Evolutionary conservation across 2,888 invertebrate species (phyloP).

Genomic region (Drosophila lutescens): DNA sequence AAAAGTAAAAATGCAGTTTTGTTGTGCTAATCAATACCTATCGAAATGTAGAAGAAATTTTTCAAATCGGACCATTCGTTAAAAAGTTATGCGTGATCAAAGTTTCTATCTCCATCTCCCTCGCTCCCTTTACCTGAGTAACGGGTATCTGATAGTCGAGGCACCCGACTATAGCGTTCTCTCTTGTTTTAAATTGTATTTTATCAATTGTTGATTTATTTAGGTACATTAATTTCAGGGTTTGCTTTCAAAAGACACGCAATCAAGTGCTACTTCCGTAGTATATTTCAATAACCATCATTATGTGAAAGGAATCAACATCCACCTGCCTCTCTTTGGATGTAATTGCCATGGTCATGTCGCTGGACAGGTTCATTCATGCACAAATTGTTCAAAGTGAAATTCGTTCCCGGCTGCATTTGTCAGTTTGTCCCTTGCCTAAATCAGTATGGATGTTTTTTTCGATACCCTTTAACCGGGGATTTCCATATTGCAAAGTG

Average conservation of each 20-base stretch:
- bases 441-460: constrained; percentile 7
- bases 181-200: no score
- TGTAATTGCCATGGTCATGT: constrained; percentile 40
- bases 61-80: no score
- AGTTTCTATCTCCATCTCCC: no score
- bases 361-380: constrained; percentile 73
- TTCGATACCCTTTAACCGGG: constrained; percentile 1
- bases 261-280: neutral
- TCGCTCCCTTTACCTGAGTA: no score
- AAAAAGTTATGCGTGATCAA: no score
- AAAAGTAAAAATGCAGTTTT: no score
- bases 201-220: neutral
- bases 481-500: neutral
- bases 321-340: constrained; percentile 19
- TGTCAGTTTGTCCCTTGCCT: constrained; percentile 66
- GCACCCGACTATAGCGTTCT: no score
- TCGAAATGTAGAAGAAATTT: no score
- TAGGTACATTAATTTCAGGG: neutral
- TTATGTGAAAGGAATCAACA: constrained; percentile 5
- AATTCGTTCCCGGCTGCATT: constrained; percentile 67
- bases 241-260: neutral
- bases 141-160: no score
- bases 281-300: constrained; percentile 30
- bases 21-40: no score
- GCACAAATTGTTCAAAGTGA: constrained; percentile 82